Conservation (phyloP, 2,797 vertebrate genomes). For the Novumbra hubbsi region DNA sequence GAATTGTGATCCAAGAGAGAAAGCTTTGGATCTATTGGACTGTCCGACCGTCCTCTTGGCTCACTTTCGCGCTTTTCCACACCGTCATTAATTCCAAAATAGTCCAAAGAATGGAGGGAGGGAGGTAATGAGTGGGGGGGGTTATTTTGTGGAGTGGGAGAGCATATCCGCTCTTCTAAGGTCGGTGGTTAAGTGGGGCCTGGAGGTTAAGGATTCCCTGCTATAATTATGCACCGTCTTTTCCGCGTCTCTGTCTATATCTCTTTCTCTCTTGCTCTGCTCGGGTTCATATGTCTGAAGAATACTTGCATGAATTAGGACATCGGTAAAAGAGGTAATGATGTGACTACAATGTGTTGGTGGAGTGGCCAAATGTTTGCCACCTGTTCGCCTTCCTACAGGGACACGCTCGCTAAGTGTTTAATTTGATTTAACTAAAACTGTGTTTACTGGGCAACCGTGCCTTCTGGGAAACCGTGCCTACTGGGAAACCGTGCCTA, state of each 20-base stretch:
- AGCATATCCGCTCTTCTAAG: neutral
- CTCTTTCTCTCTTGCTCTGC: neutral
- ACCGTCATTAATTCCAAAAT: slow-evolving; percentile 40
- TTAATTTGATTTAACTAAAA: too few relatives aligned
- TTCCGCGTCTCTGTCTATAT: slow-evolving; percentile 38
- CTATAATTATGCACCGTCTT: slow-evolving; percentile 32
- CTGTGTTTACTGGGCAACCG: too few relatives aligned
- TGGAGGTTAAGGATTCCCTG: slow-evolving; percentile 26
- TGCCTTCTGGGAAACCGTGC: too few relatives aligned
- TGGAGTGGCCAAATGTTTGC: too few relatives aligned
- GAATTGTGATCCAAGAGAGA: slow-evolving; percentile 25
- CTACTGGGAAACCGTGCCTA: slow-evolving; percentile 42
- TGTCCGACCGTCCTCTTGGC: slow-evolving; percentile 1
- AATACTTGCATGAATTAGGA: too few relatives aligned
- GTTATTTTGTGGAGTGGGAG: neutral
- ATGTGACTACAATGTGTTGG: too few relatives aligned
- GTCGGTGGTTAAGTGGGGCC: slow-evolving; percentile 11
- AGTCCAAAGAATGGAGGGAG: neutral
- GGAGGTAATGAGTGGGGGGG: neutral
- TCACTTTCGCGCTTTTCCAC: slow-evolving; percentile 16
- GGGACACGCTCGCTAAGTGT: too few relatives aligned
- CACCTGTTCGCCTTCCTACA: too few relatives aligned
- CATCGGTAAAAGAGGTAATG: too few relatives aligned
- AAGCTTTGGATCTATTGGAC: neutral
- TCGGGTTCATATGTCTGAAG: too few relatives aligned